These are phyloP conservation scores for Ectropis crepuscularia DNA, from an alignment of 2,888 invertebrate genomes.

Conservation along the genomic window DNA sequence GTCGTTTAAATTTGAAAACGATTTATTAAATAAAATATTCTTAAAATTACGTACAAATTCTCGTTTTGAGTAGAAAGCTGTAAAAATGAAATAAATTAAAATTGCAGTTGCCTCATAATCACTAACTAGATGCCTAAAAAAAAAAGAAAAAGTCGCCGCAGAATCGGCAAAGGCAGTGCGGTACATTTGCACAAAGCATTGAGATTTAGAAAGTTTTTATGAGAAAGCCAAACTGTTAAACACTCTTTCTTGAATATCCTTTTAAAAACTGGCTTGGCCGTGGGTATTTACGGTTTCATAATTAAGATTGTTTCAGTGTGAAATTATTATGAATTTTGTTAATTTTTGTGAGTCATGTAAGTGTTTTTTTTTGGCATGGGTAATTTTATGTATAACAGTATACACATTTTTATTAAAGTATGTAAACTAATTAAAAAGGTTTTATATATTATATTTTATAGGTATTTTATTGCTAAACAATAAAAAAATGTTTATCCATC, in stretches of 20 bases:
- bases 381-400: no score
- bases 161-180: slow-evolving; percentile 7
- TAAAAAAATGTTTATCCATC: no score
- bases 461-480: no score
- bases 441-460: no score
- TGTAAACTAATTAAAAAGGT: no score
- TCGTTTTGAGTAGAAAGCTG: not conserved
- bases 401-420: no score
- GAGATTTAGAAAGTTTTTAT: slow-evolving; percentile 42
- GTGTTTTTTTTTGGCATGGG: not conserved
- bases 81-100: not conserved
- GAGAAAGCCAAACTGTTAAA: slow-evolving; percentile 33
- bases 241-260: slow-evolving; percentile 37
- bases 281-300: slow-evolving; percentile 14
- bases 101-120: not conserved
- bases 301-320: slow-evolving; percentile 6
- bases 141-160: slow-evolving; percentile 9
- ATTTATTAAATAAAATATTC: no score
- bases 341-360: not conserved
- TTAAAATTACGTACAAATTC: no score
- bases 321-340: not conserved
- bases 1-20: no score
- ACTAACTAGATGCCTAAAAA: slow-evolving; percentile 6
- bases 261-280: slow-evolving; percentile 19
- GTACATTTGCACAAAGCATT: slow-evolving; percentile 29